phyloP scores from a whole-genome alignment of 2,113 vertebrate species.

The Halcyon senegalensis region DNA sequence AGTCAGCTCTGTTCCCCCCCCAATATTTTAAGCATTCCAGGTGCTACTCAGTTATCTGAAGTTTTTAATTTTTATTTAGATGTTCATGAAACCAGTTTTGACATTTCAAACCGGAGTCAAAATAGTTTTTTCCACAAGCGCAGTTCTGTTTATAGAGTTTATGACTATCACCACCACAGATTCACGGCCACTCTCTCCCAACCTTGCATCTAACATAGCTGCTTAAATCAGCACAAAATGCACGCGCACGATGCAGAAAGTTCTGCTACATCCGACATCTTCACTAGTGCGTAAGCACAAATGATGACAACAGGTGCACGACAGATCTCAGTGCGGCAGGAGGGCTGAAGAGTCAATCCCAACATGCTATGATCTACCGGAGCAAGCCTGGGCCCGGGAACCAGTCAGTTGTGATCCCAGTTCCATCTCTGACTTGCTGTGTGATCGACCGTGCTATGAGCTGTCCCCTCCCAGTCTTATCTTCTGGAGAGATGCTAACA shows the following conservation, averaged over 20 bases:
- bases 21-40: neutral
- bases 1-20: neutral
- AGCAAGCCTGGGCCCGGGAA: neutral
- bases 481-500: neutral
- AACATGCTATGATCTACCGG: fast-evolving
- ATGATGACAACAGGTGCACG: neutral
- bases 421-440: neutral
- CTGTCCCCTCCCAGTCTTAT: neutral
- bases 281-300: neutral
- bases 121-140: neutral
- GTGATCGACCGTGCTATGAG: neutral
- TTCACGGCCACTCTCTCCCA: neutral
- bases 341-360: neutral
- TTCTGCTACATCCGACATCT: neutral
- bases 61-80: neutral
- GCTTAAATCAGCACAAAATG: neutral
- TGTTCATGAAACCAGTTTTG: neutral
- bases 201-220: neutral
- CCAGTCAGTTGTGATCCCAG: neutral
- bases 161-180: neutral
- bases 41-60: neutral
- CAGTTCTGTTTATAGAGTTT: neutral
- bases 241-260: neutral
- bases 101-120: neutral
- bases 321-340: neutral